Evolutionary conservation across 1,140 invertebrate species (phyloP), one percentile per base, ranked within the genome.

Genomic region (Ptiloglossa arizonensis): DNA sequence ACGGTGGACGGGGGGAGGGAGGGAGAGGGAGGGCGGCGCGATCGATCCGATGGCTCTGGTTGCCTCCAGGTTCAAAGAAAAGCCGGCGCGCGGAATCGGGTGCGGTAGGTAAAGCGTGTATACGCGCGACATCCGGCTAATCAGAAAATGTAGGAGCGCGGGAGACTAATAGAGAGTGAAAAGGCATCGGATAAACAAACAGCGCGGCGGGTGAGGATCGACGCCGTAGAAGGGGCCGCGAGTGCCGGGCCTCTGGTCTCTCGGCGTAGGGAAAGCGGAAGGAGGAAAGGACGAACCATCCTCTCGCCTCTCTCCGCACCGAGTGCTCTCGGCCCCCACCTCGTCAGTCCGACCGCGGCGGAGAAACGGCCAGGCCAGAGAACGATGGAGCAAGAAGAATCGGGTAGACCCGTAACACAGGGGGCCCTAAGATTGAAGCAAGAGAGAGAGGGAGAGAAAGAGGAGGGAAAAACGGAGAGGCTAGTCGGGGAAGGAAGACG

Each of bases 111-210:
- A 85, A 86, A 87, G 84, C 86, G 88, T 73, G 85, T 88, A 87
- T 89, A 87, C 84, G 88, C 86, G 90, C 89, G 90, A 92, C 92
- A 92, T 90, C 90, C 87, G 86, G 89, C 91, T 93, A 93, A 93
- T 93, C 91, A 93, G 92, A 92, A 92, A 93, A 92, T 92, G 90
- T 93, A 91, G 90, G 85, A 90, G 86, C 84, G 88, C 87, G 86
- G 87, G 89, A 90, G 90, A 91, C 91, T 92, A 92, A 92, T 93
- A 93, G 91, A 92, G 91, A 92, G 92, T 92, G 91, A 92, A 93
- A 92, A 93, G 91, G 91, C 88, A 92, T 93, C 90, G 89, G 91
- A 93, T 92, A 93, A 93, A 92, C 91, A 92, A 92, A 92, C 90
- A 91, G 88, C 80, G 85, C 38, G n/a, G 48, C 38, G 46, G 11